These are phyloP conservation scores for Brachionus rubens DNA, from an alignment of 1,140 invertebrate genomes.

Conservation along the genomic window DNA sequence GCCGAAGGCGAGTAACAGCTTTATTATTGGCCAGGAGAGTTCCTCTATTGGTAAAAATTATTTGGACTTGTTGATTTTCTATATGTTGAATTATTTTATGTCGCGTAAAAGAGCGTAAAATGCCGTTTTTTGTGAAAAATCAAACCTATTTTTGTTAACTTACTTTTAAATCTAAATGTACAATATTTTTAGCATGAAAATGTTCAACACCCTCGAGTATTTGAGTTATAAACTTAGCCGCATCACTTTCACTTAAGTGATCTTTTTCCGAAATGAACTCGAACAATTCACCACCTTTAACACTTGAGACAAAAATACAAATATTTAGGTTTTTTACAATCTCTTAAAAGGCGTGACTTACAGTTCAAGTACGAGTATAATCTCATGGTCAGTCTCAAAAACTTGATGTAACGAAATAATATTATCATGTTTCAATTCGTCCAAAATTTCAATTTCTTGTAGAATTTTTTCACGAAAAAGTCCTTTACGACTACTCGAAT, in stretches of 20 bases:
- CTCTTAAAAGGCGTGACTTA: slow-evolving; percentile 54
- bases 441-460: slow-evolving; percentile 64
- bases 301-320: slow-evolving; percentile 53
- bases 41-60: too few relatives aligned
- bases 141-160: background rate
- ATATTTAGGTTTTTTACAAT: background rate
- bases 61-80: too few relatives aligned
- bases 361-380: slow-evolving; percentile 65
- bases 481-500: slow-evolving; percentile 52
- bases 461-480: slow-evolving; percentile 61
- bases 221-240: slow-evolving; percentile 63
- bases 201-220: slow-evolving; percentile 64
- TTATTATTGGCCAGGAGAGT: too few relatives aligned
- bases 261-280: slow-evolving; percentile 64
- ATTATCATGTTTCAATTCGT: slow-evolving; percentile 62
- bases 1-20: too few relatives aligned
- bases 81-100: too few relatives aligned
- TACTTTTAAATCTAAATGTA: slow-evolving; percentile 64
- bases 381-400: slow-evolving; percentile 61
- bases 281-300: slow-evolving; percentile 65
- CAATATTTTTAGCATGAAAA: slow-evolving; percentile 63
- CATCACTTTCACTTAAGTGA: slow-evolving; percentile 63
- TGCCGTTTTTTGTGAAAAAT: too few relatives aligned
- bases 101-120: too few relatives aligned
- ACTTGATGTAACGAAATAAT: slow-evolving; percentile 65